phyloP scores from a whole-genome alignment of 2,888 invertebrate species.

The Drosophila prolongata region DNA sequence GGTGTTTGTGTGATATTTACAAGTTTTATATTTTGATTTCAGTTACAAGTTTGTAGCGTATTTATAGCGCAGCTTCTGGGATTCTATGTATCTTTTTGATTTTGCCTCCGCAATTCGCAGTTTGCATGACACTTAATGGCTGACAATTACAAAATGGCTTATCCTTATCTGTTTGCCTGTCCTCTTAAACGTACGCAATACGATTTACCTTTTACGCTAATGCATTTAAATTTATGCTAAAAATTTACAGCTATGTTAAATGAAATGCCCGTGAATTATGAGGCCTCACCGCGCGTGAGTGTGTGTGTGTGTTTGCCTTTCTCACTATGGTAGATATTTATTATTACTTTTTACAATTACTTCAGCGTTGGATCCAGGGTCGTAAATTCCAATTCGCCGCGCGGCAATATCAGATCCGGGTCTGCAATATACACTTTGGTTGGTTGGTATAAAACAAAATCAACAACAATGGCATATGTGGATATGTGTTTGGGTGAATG shows the following conservation, averaged over 20 bases:
- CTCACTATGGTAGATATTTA: slow-evolving; percentile 66
- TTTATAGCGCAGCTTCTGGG: slow-evolving; percentile 39
- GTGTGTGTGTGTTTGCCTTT: slow-evolving; percentile 18
- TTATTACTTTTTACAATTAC: slow-evolving; percentile 80
- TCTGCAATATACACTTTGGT: slow-evolving; percentile 85
- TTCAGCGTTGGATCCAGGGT: slow-evolving; percentile 84
- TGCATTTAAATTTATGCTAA: slow-evolving; percentile 80
- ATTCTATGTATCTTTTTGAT: slow-evolving; percentile 23
- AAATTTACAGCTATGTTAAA: slow-evolving; percentile 79
- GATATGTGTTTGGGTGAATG: slow-evolving; percentile 25
- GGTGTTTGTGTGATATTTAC: slow-evolving; percentile 30
- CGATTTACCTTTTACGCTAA: slow-evolving; percentile 52
- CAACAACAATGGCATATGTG: slow-evolving; percentile 61
- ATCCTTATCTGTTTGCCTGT: slow-evolving; percentile 14
- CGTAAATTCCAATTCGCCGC: slow-evolving; percentile 85
- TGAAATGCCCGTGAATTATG: slow-evolving; percentile 73
- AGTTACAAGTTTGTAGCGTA: slow-evolving; percentile 66
- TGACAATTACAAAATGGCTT: slow-evolving; percentile 48
- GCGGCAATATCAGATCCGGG: slow-evolving; percentile 85
- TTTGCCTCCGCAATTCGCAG: slow-evolving; percentile 13
- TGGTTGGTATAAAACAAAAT: slow-evolving; percentile 81
- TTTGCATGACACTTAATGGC: slow-evolving; percentile 24
- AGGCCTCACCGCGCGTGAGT: slow-evolving; percentile 32
- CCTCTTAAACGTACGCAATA: slow-evolving; percentile 17
- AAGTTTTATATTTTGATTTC: slow-evolving; percentile 65